Percentiles rank a stretch among this genome's conserved stretches.
phyloP scores from a whole-genome alignment of 1,140 invertebrate species.

The Parasteatoda tepidariorum region DNA sequence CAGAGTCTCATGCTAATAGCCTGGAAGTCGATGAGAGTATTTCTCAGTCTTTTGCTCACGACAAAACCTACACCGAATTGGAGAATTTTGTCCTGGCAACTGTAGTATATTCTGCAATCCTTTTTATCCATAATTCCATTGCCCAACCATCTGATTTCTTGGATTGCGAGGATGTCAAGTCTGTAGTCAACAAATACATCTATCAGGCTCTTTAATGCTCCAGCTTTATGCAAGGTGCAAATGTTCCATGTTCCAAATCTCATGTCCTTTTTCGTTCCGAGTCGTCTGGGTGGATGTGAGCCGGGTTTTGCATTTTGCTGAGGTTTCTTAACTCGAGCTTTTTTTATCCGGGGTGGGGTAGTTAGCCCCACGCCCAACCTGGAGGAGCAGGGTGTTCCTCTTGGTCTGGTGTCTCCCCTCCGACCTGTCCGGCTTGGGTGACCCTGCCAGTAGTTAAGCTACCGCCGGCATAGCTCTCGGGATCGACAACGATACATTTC shows the following conservation, averaged over 20 bases:
- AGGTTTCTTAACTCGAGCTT: not conserved
- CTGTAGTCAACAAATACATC: not conserved
- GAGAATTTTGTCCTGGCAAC: no score
- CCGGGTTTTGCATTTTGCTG: not conserved
- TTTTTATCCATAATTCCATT: constrained; percentile 1
- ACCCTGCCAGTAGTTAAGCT: no score
- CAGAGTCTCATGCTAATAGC: not conserved
- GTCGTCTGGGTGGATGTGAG: not conserved
- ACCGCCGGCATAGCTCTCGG: no score
- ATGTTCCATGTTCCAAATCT: constrained; percentile 21
- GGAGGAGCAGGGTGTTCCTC: no score
- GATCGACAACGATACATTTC: no score
- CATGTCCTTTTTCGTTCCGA: constrained; percentile 11
- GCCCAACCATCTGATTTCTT: constrained; percentile 19
- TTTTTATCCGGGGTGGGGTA: no score
- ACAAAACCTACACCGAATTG: no score
- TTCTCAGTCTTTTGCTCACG: constrained; percentile 19
- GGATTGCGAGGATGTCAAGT: not conserved
- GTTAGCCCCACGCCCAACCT: no score
- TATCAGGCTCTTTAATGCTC: constrained; percentile 2
- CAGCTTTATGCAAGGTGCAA: not conserved
- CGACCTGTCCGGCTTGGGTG: no score
- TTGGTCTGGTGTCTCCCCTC: no score
- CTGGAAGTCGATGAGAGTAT: constrained; percentile 1
- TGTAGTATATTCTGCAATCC: not conserved